phyloP scores from a whole-genome alignment of 2,888 invertebrate species.

The Dolichopus griseipennis region DNA sequence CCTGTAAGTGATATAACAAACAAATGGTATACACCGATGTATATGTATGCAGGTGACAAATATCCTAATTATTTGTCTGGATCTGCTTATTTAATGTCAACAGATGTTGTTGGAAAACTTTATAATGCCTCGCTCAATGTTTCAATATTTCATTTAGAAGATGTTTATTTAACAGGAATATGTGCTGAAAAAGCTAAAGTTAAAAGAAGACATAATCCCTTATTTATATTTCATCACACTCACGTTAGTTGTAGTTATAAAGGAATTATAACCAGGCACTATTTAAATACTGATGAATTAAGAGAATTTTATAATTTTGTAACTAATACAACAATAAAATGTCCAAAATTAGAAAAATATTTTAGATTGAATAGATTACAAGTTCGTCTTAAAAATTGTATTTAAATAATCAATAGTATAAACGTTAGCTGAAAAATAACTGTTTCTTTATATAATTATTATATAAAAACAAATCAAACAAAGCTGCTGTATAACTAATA shows the following conservation, averaged over 20 bases:
- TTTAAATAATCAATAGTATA: conserved; percentile 16
- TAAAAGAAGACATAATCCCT: conserved; percentile 53
- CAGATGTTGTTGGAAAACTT: conserved; percentile 55
- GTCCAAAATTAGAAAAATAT: conserved; percentile 36
- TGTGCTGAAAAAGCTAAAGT: conserved; percentile 54
- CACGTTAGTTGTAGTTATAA: conserved; percentile 46
- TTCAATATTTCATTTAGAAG: conserved; percentile 67
- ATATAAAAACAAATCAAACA: background rate
- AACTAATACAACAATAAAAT: conserved; percentile 34
- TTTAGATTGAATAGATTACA: conserved; percentile 29
- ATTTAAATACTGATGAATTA: conserved; percentile 46
- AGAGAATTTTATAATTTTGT: conserved; percentile 39
- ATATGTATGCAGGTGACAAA: conserved; percentile 61
- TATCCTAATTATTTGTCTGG: conserved; percentile 79
- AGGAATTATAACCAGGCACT: conserved; percentile 50
- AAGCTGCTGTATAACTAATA: background rate
- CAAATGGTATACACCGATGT: conserved; percentile 77
- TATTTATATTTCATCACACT: conserved; percentile 47
- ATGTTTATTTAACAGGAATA: conserved; percentile 69
- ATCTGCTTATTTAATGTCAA: conserved; percentile 68
- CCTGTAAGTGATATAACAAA: conserved; percentile 64
- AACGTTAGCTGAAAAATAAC: background rate
- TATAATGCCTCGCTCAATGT: conserved; percentile 59
- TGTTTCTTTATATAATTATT: background rate
- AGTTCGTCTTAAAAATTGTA: conserved; percentile 26